A percentile compares a stretch with the other conserved stretches of the same genome.
Conservation (phyloP, 2,113 vertebrate genomes). For the Theropithecus gelada region DNA sequence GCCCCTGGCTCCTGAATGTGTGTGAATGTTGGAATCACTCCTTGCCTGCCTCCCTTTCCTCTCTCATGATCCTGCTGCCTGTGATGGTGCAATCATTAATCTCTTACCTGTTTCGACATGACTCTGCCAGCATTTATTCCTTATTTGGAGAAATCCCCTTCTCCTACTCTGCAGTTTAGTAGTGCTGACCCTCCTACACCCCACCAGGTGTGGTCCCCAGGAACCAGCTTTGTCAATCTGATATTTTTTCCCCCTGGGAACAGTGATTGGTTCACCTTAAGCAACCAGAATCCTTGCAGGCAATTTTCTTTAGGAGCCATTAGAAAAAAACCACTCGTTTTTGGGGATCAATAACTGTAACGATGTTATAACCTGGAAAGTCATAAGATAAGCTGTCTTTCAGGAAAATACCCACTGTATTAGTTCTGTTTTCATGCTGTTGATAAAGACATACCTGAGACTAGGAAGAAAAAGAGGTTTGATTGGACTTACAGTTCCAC, state of each 20-base stretch:
- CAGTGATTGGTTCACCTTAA: not conserved
- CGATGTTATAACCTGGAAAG: not conserved
- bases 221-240: not conserved
- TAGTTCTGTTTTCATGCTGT: too few species aligned
- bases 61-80: too few species aligned
- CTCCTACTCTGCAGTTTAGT: not conserved
- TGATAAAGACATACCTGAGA: too few species aligned
- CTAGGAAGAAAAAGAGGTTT: too few species aligned
- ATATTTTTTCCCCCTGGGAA: not conserved
- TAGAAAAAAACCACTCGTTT: not conserved
- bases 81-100: not conserved
- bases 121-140: not conserved
- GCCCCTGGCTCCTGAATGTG: not conserved
- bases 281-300: not conserved
- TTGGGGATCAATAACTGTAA: not conserved
- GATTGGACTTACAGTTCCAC: too few species aligned
- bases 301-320: not conserved
- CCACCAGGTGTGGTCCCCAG: not conserved
- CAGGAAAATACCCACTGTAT: not conserved
- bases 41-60: not conserved
- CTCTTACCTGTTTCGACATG: not conserved
- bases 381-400: not conserved
- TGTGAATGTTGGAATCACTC: not conserved
- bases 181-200: not conserved
- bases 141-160: not conserved